Base-by-base conservation (phyloP, 2,888 invertebrate species). In the Loripinus fragilis region DNA sequence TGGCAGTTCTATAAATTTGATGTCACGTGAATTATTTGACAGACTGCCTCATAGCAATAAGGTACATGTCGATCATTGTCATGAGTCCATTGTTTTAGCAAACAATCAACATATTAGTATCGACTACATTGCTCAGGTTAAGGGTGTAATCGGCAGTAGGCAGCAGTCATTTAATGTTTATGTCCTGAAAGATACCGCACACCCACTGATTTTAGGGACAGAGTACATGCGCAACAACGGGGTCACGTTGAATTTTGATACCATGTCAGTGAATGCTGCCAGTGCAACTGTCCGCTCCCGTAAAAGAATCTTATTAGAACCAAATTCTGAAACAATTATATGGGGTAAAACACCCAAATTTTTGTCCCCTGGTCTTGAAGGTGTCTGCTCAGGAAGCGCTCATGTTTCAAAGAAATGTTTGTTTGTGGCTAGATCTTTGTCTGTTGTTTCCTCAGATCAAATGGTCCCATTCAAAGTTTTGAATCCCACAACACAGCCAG, bases 1-100 rank as follows among this genome's bases (percentile, higher is more conserved):
- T 8, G 65, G 12, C 38, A 65, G 65, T 65, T 35, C 65, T n/a
- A 65, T 65, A n/a, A 65, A 65, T 65, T 41, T 65, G 35, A 65
- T 65, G 35, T 65, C 65, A 28, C 41, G n/a, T 8, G n/a, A 35
- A 23, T 65, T 65, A 28, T 65, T 38, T 41, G 41, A 65, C 23
- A 38, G 2, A 2, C 3, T 65, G 30, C 2, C 7, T 23, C 17
- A 15, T 7, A 65, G 23, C 5, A 30, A 38, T 65, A 65, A 65
- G 23, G 3, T 41, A 35, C n/a, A 35, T 30, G 35, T 65, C 2
- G n/a, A 65, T 10, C 20, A 35, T 8, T 65, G n/a, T 23, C n/a
- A 65, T 28, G 41, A 41, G n/a, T 38, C 20, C 35, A 65, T 65
- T 65, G 23, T 65, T 15, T 23, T 65, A 3, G 65, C 65, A 8